Conservation (phyloP, 2,113 vertebrate genomes). For the Salvelinus alpinus region DNA sequence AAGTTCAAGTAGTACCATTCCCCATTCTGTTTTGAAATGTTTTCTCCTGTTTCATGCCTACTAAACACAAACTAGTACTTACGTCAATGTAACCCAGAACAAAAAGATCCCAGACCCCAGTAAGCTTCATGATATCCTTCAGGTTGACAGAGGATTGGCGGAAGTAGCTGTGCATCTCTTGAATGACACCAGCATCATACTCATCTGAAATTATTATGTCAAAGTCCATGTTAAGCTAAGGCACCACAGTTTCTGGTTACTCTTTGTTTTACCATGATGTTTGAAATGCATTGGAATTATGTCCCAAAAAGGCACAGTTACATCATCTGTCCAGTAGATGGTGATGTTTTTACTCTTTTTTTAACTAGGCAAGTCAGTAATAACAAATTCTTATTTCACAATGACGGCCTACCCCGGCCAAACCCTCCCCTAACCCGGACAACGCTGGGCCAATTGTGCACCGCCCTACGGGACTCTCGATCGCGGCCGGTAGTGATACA, state of each 20-base stretch:
- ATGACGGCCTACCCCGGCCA: too few species aligned
- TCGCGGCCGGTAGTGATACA: too few species aligned
- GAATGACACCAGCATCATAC: constrained; percentile 49
- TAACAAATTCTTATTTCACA: too few species aligned
- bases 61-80: constrained; percentile 40
- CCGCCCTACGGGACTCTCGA: too few species aligned
- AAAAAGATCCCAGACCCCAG: constrained; percentile 93
- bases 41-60: too few species aligned
- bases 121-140: constrained; percentile 76
- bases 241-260: background rate
- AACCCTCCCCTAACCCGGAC: too few species aligned
- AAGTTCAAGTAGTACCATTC: too few species aligned
- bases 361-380: too few species aligned
- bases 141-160: constrained; percentile 82
- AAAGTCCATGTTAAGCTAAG: background rate
- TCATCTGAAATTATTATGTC: constrained; percentile 46
- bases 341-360: constrained; percentile 5
- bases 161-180: constrained; percentile 78
- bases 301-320: constrained; percentile 10
- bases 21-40: too few species aligned
- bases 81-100: constrained; percentile 87
- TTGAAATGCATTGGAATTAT: too few species aligned
- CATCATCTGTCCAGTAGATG: constrained; percentile 40
- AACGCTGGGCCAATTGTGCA: too few species aligned
- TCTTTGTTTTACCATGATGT: too few species aligned